Evolutionary conservation across 1,140 invertebrate genomes (phyloP).

Genomic region (Temnothorax longispinosus): DNA sequence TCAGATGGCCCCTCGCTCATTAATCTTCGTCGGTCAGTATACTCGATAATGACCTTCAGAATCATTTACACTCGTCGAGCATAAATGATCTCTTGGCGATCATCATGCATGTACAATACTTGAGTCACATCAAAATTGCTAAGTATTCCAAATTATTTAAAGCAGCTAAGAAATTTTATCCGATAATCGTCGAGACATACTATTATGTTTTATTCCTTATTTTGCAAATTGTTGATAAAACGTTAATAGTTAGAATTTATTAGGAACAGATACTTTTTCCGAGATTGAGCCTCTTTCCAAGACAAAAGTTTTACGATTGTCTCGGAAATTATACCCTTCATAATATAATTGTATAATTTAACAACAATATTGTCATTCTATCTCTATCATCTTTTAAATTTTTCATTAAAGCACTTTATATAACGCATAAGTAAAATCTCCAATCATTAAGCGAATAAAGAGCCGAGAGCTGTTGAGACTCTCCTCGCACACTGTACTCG

Average conservation of each 20-base stretch:
- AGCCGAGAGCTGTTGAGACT: background rate
- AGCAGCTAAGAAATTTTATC: background rate
- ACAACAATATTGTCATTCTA: background rate
- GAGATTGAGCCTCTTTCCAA: background rate
- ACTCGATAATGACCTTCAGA: constrained; percentile 73
- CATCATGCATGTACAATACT: constrained; percentile 75
- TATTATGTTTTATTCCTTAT: background rate
- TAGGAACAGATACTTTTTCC: background rate
- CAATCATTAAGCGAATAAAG: background rate
- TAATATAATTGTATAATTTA: background rate
- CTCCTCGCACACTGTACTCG: background rate
- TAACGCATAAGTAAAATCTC: background rate
- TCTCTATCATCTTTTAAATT: background rate
- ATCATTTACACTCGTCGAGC: constrained; percentile 73
- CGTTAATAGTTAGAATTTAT: background rate
- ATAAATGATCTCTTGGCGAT: constrained; percentile 79
- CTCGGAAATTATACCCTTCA: background rate
- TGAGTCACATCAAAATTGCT: constrained; percentile 15
- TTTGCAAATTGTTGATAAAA: background rate
- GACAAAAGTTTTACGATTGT: background rate
- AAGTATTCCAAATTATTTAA: constrained; percentile 2
- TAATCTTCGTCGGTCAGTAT: constrained; percentile 77
- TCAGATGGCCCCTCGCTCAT: constrained; percentile 85
- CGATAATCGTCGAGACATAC: background rate
- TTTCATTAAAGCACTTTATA: background rate